phyloP scores from a whole-genome alignment of 2,888 invertebrate genomes.

The Drosophila phalerata region DNA sequence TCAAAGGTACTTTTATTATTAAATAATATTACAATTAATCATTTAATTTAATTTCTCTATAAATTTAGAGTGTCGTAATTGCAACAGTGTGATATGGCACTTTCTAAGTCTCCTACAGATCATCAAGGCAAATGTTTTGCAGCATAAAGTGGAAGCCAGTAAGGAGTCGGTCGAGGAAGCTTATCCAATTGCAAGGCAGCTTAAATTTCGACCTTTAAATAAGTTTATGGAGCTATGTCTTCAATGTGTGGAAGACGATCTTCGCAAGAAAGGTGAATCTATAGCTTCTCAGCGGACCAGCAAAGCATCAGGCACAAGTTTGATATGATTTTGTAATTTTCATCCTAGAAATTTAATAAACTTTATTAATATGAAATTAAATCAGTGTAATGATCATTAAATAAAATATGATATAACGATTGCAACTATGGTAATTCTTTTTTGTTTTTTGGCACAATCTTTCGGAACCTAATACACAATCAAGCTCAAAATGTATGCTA shows the following conservation, averaged over 20 bases:
- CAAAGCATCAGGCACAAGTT: conserved; percentile 9
- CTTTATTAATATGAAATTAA: too few relatives aligned
- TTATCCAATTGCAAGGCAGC: conserved; percentile 32
- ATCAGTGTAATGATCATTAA: too few relatives aligned
- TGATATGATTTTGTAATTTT: conserved; percentile 1
- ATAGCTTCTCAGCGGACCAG: conserved; percentile 1
- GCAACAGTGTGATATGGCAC: conserved; percentile 74
- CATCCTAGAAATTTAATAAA: neutral
- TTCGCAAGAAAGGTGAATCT: conserved; percentile 14
- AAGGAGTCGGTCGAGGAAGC: conserved; percentile 62
- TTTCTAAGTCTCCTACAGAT: conserved; percentile 71
- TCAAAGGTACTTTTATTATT: conserved; percentile 58
- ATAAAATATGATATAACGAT: too few relatives aligned
- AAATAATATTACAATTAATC: neutral
- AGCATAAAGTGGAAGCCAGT: conserved; percentile 78
- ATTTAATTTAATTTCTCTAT: neutral
- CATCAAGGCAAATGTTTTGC: conserved; percentile 73
- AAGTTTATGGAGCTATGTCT: conserved; percentile 19
- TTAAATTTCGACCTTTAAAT: conserved; percentile 2
- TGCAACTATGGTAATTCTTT: too few relatives aligned
- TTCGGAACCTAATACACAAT: too few relatives aligned
- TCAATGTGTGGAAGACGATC: neutral
- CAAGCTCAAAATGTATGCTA: too few relatives aligned
- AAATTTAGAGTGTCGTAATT: conserved; percentile 36
- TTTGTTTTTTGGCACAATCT: too few relatives aligned